phyloP scores from a whole-genome alignment of 2,888 invertebrate genomes.

The Ptilodon capucinus region DNA sequence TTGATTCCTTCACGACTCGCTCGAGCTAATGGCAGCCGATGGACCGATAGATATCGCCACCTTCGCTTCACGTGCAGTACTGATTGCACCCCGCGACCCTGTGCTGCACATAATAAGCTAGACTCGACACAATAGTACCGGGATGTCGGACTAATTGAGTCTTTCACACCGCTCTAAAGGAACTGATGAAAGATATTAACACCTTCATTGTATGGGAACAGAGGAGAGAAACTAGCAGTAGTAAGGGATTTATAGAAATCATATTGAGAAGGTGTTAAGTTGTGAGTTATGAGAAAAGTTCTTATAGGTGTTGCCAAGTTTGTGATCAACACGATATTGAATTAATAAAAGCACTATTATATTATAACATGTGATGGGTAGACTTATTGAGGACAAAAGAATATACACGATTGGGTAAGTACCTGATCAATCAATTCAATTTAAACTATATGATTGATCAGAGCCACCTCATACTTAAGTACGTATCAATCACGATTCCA shows the following conservation, averaged over 20 bases:
- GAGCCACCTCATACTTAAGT: background rate
- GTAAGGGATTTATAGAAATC: background rate
- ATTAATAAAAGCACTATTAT: too few relatives aligned
- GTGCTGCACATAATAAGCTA: background rate
- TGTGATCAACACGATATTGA: too few relatives aligned
- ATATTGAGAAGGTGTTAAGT: background rate
- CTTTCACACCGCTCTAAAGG: background rate
- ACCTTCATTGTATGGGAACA: background rate
- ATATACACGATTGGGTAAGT: background rate
- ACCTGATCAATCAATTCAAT: background rate
- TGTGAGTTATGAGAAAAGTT: too few relatives aligned
- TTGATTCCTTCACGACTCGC: constrained; percentile 43
- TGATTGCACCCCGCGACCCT: background rate
- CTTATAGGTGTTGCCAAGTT: too few relatives aligned
- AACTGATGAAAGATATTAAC: background rate
- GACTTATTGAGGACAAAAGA: too few relatives aligned
- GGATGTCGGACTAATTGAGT: background rate
- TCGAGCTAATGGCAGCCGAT: constrained; percentile 10
- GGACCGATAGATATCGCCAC: background rate
- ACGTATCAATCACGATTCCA: background rate
- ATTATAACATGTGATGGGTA: too few relatives aligned
- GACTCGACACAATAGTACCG: background rate
- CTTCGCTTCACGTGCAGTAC: background rate
- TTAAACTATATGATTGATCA: background rate
- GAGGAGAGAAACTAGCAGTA: background rate